Percentiles rank a stretch among this genome's conserved stretches.
Evolutionary conservation across 2,888 invertebrate species (phyloP).

Genomic region (Taphrorychus bicolor): DNA sequence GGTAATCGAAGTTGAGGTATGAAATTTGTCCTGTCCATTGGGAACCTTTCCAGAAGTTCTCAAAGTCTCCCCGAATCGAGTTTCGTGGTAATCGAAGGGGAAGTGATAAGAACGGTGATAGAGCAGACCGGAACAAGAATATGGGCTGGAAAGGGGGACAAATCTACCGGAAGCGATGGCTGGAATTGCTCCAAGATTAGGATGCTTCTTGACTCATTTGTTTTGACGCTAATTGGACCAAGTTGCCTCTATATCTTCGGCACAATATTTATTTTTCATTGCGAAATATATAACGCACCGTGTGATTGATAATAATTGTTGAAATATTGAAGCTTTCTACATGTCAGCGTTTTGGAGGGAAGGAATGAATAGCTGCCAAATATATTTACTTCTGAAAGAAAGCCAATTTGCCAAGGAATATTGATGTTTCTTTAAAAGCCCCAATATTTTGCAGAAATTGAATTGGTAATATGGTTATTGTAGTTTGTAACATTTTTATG

Average conservation of each 20-base stretch:
- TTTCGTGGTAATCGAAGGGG: constrained; percentile 55
- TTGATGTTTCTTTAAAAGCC: too few relatives aligned
- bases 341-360: neutral
- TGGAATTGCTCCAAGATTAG: constrained; percentile 51
- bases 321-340: neutral
- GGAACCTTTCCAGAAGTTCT: constrained; percentile 18
- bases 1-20: neutral
- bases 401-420: neutral
- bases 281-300: too few relatives aligned
- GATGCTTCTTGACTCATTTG: neutral
- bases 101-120: constrained; percentile 56
- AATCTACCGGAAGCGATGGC: constrained; percentile 60
- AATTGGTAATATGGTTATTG: too few relatives aligned
- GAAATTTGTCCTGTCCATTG: constrained; percentile 18
- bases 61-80: constrained; percentile 32
- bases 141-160: constrained; percentile 59
- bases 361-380: too few relatives aligned
- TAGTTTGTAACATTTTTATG: too few relatives aligned
- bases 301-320: too few relatives aligned
- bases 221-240: constrained; percentile 4
- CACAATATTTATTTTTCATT: neutral
- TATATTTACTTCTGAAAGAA: too few relatives aligned
- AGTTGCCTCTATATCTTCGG: neutral
- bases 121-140: constrained; percentile 56
- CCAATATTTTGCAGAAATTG: too few relatives aligned